Evolutionary conservation across 2,113 vertebrate species (phyloP).

Genomic region (Pteropus alecto): DNA sequence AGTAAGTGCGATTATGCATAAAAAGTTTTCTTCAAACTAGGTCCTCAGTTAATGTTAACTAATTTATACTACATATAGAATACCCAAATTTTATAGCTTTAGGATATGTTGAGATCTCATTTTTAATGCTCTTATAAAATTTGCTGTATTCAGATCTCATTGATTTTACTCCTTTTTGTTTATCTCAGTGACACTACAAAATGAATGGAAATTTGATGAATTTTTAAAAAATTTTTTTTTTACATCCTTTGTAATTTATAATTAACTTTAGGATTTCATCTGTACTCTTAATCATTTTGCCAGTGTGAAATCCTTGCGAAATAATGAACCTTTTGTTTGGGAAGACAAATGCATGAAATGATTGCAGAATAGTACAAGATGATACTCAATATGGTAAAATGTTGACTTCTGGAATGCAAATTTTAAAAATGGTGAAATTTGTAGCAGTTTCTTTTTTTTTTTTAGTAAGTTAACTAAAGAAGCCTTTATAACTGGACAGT

Average conservation of each 20-base stretch:
- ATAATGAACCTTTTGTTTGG: neutral
- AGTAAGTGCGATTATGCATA: neutral
- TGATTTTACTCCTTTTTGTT: neutral
- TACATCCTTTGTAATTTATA: neutral
- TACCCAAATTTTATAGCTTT: neutral
- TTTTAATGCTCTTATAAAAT: neutral
- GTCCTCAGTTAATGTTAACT: neutral
- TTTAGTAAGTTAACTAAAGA: neutral
- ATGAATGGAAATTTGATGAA: neutral
- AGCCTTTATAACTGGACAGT: neutral
- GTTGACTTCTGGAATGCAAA: neutral
- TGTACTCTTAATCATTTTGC: conserved; percentile 16
- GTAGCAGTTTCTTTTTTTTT: neutral
- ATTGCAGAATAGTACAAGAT: neutral
- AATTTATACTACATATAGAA: neutral
- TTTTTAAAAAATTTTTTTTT: neutral
- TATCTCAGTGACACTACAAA: neutral
- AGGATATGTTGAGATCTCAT: neutral
- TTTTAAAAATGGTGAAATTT: conserved; percentile 14
- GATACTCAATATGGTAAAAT: neutral
- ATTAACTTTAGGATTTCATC: neutral
- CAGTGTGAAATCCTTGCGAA: neutral
- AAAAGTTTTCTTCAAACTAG: neutral
- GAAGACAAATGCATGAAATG: neutral
- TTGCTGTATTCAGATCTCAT: neutral